These are phyloP conservation scores for Pollimyrus isidori DNA, from an alignment of 2,113 vertebrate species.

Conservation along the genomic window DNA sequence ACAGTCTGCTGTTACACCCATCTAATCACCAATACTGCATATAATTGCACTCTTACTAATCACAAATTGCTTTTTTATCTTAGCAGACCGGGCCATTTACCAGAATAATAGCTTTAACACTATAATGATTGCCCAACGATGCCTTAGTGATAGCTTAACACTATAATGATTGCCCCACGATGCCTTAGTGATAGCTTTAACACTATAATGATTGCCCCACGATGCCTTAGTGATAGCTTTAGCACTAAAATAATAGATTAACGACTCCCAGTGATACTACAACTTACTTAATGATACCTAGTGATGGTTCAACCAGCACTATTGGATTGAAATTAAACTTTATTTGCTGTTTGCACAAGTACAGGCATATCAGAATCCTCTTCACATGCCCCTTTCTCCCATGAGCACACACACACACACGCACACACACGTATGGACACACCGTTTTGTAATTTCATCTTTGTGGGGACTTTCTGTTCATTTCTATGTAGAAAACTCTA, in stretches of 20 bases:
- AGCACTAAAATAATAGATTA: neutral
- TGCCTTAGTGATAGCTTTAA: neutral
- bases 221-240: neutral
- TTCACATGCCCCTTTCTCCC: neutral
- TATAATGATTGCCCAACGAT: neutral
- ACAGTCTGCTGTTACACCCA: neutral
- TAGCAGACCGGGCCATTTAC: neutral
- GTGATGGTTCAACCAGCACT: neutral
- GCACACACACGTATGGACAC: too few species aligned
- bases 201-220: neutral
- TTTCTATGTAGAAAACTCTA: too few species aligned
- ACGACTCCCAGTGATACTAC: neutral
- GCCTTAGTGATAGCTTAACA: too few species aligned
- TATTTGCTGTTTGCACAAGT: neutral
- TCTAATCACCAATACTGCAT: neutral
- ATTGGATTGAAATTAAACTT: neutral
- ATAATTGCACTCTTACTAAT: neutral
- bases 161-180: too few species aligned
- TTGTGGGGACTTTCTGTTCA: too few species aligned
- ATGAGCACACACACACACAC: neutral
- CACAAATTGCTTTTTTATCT: neutral
- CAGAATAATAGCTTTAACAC: neutral
- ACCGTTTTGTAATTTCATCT: too few species aligned
- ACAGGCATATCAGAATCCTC: neutral
- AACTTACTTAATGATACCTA: neutral